Conservation (phyloP, 2,797 vertebrate genomes). For the Tauraco hartlaubi region DNA sequence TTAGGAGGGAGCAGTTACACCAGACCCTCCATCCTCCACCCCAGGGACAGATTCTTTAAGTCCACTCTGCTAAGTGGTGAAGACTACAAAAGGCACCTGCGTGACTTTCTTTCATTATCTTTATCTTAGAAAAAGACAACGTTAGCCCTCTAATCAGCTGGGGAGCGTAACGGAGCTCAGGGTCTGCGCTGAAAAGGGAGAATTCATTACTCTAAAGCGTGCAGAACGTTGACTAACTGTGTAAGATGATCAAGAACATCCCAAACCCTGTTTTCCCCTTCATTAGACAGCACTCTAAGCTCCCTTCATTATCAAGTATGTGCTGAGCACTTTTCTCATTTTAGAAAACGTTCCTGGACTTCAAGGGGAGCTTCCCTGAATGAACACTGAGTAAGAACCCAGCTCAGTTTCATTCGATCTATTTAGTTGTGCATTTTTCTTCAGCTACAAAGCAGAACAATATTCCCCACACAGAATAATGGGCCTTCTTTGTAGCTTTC, state of each 20-base stretch:
- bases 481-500: not conserved
- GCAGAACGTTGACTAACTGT: not conserved
- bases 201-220: not conserved
- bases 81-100: not conserved
- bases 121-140: not conserved
- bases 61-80: not conserved
- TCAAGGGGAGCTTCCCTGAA: not conserved
- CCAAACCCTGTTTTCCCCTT: not conserved
- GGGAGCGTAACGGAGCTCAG: not conserved
- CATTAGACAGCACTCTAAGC: not conserved
- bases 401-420: not conserved
- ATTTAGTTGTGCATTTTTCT: not conserved
- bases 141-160: not conserved
- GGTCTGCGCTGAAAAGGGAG: not conserved
- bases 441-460: constrained; percentile 43
- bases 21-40: not conserved
- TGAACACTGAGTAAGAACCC: not conserved
- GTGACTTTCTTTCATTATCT: not conserved
- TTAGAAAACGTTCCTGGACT: not conserved
- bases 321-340: not conserved
- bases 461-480: not conserved
- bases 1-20: not conserved
- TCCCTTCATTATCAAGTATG: not conserved
- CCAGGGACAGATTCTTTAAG: not conserved
- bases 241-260: not conserved